Conservation (phyloP, 1,140 invertebrate genomes). For the Pseudobourletiella spinata region DNA sequence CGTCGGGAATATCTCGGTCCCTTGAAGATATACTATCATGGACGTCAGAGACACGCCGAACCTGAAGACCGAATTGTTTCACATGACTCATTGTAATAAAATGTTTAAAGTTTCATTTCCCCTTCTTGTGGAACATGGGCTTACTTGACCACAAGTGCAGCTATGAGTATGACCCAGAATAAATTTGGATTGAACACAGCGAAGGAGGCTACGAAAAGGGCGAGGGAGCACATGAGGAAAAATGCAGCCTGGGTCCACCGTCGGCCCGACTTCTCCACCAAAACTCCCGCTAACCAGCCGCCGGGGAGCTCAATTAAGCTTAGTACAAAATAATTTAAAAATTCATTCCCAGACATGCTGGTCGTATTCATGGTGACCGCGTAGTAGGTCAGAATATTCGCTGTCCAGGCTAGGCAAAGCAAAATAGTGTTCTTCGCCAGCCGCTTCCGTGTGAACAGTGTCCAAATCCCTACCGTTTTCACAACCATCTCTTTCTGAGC, state of each 20-base stretch:
- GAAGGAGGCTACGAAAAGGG: constrained; percentile 42
- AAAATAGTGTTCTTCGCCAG: constrained; percentile 50
- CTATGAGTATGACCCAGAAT: constrained; percentile 5
- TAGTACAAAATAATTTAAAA: constrained; percentile 57
- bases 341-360: constrained; percentile 56
- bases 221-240: constrained; percentile 41
- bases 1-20: constrained; percentile 60
- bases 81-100: too few relatives aligned
- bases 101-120: too few relatives aligned
- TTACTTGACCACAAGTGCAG: too few relatives aligned
- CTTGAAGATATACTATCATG: constrained; percentile 44
- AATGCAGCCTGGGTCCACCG: constrained; percentile 45
- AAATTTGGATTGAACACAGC: constrained; percentile 1
- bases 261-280: constrained; percentile 45
- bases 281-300: constrained; percentile 40
- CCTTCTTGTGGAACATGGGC: too few relatives aligned
- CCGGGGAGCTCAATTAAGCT: constrained; percentile 52
- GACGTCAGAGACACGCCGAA: constrained; percentile 43
- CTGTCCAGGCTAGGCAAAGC: constrained; percentile 46
- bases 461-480: constrained; percentile 46
- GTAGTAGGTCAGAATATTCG: constrained; percentile 50
- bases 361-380: constrained; percentile 52
- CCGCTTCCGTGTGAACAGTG: constrained; percentile 49
- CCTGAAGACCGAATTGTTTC: constrained; percentile 29
- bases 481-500: constrained; percentile 13